Percentiles rank a stretch among this genome's conserved stretches.
Conservation (phyloP, 2,888 invertebrate genomes). For the Hemaris fuciformis region DNA sequence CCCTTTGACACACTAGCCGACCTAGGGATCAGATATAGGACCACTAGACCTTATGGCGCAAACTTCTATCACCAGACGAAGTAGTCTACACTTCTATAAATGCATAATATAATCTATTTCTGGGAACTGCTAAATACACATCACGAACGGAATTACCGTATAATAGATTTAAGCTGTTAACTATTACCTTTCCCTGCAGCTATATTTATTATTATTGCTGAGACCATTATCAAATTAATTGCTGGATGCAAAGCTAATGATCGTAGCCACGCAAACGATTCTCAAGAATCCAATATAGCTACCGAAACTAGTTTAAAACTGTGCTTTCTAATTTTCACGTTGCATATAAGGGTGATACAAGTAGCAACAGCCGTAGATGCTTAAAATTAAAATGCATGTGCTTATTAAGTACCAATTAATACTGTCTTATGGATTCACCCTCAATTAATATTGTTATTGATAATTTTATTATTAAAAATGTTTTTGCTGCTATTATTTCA, state of each 20-base stretch:
- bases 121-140: too few relatives aligned
- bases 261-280: constrained; percentile 30
- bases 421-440: neutral
- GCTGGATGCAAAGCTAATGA: constrained; percentile 33
- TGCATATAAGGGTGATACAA: constrained; percentile 44
- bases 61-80: too few relatives aligned
- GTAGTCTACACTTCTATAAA: too few relatives aligned
- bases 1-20: too few relatives aligned
- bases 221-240: constrained; percentile 22
- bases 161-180: too few relatives aligned
- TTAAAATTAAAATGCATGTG: constrained; percentile 35
- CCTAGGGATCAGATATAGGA: too few relatives aligned
- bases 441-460: neutral
- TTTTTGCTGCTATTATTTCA: neutral
- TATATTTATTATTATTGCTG: constrained; percentile 20
- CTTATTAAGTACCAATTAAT: constrained; percentile 57
- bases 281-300: constrained; percentile 34
- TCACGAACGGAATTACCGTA: too few relatives aligned
- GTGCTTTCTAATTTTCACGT: constrained; percentile 55
- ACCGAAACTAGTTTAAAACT: constrained; percentile 32
- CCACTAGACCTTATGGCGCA: too few relatives aligned
- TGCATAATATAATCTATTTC: too few relatives aligned
- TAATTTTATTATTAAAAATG: neutral
- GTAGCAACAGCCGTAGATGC: constrained; percentile 9
- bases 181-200: neutral